Percentiles rank a stretch among this genome's conserved stretches.
Evolutionary conservation across 2,888 invertebrate genomes (phyloP).

Genomic region (Parelbella ahira): DNA sequence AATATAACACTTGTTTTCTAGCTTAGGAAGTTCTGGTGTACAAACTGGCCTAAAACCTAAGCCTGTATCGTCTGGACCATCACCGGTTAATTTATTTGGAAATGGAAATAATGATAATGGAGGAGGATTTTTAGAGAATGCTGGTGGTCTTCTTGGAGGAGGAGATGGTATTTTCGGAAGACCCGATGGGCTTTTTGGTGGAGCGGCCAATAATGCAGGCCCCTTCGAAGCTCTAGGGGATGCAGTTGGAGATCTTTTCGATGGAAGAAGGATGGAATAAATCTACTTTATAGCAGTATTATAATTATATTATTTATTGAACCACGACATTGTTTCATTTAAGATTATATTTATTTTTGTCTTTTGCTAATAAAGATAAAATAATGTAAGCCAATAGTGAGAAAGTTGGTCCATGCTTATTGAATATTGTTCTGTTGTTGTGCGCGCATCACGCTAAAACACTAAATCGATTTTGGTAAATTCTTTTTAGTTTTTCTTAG

Average conservation of each 20-base stretch:
- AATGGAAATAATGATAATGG: conserved; percentile 45
- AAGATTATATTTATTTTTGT: not conserved
- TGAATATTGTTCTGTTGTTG: no score
- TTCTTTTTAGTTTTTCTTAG: no score
- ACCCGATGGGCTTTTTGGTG: conserved; percentile 34
- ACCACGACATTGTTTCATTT: no score
- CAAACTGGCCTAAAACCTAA: conserved; percentile 71
- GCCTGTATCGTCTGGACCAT: conserved; percentile 61
- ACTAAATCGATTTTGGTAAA: no score
- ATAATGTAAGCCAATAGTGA: no score
- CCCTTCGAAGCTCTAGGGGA: conserved; percentile 64
- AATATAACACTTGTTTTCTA: no score
- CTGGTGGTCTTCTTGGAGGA: conserved; percentile 36
- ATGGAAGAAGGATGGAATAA: conserved; percentile 39
- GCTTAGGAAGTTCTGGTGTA: conserved; percentile 64
- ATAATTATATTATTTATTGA: conserved; percentile 19
- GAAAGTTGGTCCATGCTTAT: no score
- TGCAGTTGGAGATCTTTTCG: conserved; percentile 63
- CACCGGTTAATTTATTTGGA: conserved; percentile 62
- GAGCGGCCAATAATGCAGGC: conserved; percentile 45
- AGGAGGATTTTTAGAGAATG: conserved; percentile 50
- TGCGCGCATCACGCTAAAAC: no score
- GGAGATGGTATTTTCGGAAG: conserved; percentile 35
- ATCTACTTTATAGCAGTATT: conserved; percentile 2
- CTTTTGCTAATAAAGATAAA: no score